Base-by-base conservation (phyloP, 2,888 invertebrate genomes). In the Lithosia quadra region DNA sequence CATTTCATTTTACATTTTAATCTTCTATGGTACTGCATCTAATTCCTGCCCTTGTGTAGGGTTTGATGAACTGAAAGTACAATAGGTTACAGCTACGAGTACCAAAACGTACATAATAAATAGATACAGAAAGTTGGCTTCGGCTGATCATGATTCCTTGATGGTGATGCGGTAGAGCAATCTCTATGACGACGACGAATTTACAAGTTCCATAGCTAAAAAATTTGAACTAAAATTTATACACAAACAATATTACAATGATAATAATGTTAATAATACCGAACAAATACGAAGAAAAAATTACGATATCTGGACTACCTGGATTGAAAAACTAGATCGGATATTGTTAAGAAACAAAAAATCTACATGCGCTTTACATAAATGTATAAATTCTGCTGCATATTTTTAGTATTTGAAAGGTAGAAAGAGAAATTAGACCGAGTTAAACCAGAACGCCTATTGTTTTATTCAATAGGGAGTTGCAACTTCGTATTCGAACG, bases 391-490 rank as follows among this genome's bases (percentile, higher is more conserved):
- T 53, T 61, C 36, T 43, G 21, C 15, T 34, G 22, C 55, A 60
- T 61, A 28, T 65, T 22, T 66, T 72, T 77, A 80, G 53, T 53
- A 64, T 69, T 61, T 59, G 63, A 65, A 69, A 68, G 21, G 59
- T 43, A 61, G 74, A 72, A 72, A 61, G 67, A 76, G 72, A 76
- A 78, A 81, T 81, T 79, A 74, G 76, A 77, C 24, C 72, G 75
- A 75, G 69, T 65, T 69, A 66, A 79, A 80, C 79, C 75, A 74
- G 79, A 76, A 63, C 69, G 66, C 66, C 75, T 81, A 77, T 80
- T 80, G 79, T 80, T 79, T 80, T 81, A 81, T 79, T 79, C 80
- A 80, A 71, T 73, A 81, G 77, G 63, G 56, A 77, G 59, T 57
- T 70, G 74, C 67, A 76, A 73, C 67, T 65, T 74, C 70, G 71